Conservation (phyloP, 1,140 invertebrate species). For the Papilio machaon region DNA sequence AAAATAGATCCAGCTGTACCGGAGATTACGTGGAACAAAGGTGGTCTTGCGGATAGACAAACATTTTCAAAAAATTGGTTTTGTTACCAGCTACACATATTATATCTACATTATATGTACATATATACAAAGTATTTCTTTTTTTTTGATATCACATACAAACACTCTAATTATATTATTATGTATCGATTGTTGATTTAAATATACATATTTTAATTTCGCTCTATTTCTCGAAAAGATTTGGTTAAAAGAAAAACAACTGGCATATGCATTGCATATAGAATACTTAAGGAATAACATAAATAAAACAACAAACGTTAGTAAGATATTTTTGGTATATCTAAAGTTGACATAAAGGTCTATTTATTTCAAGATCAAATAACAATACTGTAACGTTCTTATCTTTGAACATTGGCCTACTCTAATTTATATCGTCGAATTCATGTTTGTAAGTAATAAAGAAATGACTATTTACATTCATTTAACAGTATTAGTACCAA, state of each 20-base stretch:
- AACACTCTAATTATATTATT: too few relatives aligned
- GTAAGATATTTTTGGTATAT: not conserved
- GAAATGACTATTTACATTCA: conserved; percentile 46
- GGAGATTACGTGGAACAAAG: too few relatives aligned
- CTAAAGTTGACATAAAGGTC: not conserved
- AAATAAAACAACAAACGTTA: not conserved
- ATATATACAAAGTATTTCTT: too few relatives aligned
- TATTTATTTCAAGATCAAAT: conserved; percentile 5
- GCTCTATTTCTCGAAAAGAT: not conserved
- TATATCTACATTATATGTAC: too few relatives aligned
- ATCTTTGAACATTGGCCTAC: conserved; percentile 18
- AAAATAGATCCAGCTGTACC: too few relatives aligned
- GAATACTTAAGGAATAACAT: not conserved
- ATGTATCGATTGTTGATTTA: too few relatives aligned
- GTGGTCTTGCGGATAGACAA: too few relatives aligned
- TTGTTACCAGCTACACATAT: too few relatives aligned
- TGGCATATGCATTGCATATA: not conserved
- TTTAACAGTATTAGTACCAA: conserved; percentile 44
- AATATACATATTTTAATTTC: too few relatives aligned
- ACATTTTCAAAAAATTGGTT: too few relatives aligned
- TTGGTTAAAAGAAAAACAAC: not conserved
- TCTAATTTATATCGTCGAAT: conserved; percentile 33
- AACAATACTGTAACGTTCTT: not conserved
- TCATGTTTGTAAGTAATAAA: conserved; percentile 40
- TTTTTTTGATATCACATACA: too few relatives aligned